Evolutionary conservation across 2,113 vertebrate species (phyloP).

Genomic region (Hippotragus niger): DNA sequence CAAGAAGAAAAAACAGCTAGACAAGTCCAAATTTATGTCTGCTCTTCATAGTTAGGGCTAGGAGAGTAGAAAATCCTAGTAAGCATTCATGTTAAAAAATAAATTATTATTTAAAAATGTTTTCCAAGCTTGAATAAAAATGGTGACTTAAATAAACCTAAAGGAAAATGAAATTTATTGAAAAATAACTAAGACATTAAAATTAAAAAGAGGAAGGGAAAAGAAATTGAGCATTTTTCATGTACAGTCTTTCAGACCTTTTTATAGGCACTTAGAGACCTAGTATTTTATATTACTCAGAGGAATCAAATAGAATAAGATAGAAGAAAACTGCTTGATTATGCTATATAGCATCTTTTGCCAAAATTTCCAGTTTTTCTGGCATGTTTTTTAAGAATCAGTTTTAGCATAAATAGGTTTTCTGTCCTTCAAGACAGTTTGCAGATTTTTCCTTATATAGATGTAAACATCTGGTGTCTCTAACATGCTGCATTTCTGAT

Average conservation of each 20-base stretch:
- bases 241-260: background rate
- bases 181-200: background rate
- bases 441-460: background rate
- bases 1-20: constrained; percentile 38
- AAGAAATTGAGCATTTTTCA: background rate
- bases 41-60: background rate
- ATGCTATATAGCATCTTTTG: background rate
- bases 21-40: constrained; percentile 39
- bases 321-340: background rate
- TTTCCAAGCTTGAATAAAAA: constrained; percentile 42
- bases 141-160: constrained; percentile 56
- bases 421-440: background rate
- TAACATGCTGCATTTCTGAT: background rate
- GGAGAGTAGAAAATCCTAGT: constrained; percentile 5
- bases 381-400: background rate
- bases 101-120: background rate
- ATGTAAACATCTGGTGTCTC: background rate
- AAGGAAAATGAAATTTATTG: constrained; percentile 40
- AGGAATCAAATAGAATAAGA: background rate
- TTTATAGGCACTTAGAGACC: background rate
- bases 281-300: background rate
- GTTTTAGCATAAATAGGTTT: constrained; percentile 12
- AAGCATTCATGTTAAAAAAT: constrained; percentile 43
- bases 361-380: background rate
- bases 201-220: background rate